phyloP scores from a whole-genome alignment of 2,113 vertebrate genomes.

The Etia nguti region DNA sequence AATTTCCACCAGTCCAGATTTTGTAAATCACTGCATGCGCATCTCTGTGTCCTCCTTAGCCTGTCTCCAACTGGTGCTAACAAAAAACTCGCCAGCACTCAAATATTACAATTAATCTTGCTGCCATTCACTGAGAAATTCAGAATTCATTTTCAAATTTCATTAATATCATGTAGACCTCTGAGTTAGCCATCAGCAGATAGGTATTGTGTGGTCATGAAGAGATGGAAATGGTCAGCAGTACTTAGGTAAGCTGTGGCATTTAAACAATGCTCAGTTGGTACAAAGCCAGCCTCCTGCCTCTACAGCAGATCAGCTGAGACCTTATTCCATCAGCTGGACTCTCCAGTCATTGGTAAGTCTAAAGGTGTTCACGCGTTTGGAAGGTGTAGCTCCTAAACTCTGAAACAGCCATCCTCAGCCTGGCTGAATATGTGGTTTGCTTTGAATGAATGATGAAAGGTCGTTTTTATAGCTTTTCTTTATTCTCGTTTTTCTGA shows the following conservation, averaged over 20 bases:
- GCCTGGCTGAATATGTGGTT: not conserved
- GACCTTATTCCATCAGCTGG: not conserved
- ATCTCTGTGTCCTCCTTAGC: not conserved
- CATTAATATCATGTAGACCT: not conserved
- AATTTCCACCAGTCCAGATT: not conserved
- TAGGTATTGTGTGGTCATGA: not conserved
- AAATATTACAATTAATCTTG: not conserved
- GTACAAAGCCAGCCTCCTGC: not conserved
- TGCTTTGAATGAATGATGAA: not conserved
- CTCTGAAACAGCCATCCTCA: not conserved
- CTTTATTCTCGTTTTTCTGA: not conserved
- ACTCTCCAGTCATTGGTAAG: not conserved
- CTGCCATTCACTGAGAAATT: not conserved
- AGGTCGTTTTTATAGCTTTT: not conserved
- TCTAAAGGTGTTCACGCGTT: not conserved
- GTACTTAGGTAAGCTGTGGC: not conserved
- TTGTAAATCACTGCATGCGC: not conserved
- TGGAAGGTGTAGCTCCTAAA: not conserved
- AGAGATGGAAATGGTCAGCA: not conserved
- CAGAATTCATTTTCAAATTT: not conserved
- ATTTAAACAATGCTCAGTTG: not conserved
- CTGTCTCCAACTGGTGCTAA: not conserved
- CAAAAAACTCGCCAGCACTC: not conserved
- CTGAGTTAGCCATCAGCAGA: not conserved
- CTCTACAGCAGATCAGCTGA: not conserved